A percentile compares a stretch with the other conserved stretches of the same genome.
Evolutionary conservation across 2,113 vertebrate genomes (phyloP).

Genomic region (Ceratotherium simum): DNA sequence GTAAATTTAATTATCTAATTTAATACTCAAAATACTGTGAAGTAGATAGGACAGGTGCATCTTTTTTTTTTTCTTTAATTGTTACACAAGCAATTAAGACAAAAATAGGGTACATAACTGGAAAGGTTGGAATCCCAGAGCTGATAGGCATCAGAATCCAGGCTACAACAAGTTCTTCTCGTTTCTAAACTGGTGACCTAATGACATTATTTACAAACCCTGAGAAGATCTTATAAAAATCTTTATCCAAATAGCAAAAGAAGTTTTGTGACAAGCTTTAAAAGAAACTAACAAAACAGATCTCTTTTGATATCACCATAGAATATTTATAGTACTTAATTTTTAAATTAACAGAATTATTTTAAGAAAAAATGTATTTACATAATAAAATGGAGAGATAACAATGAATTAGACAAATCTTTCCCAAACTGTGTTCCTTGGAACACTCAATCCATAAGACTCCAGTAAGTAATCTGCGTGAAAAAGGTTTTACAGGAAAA

Average conservation of each 20-base stretch:
- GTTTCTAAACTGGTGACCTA: background rate
- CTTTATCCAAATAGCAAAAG: background rate
- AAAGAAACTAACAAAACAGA: background rate
- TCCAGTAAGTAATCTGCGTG: background rate
- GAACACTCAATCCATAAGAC: background rate
- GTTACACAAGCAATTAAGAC: background rate
- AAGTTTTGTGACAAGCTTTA: background rate
- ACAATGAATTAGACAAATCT: background rate
- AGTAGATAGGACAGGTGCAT: background rate
- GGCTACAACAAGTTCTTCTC: background rate
- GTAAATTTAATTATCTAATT: conserved; percentile 30
- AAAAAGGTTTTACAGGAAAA: background rate
- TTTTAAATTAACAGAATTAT: background rate
- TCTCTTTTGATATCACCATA: background rate
- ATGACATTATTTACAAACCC: background rate
- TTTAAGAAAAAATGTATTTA: background rate
- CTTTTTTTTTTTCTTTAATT: background rate
- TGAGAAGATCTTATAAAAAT: background rate
- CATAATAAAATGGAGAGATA: background rate
- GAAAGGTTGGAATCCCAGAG: background rate
- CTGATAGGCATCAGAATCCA: background rate
- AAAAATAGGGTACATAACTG: background rate
- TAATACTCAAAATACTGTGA: background rate
- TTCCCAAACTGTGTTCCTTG: background rate
- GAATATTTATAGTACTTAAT: background rate